Base-by-base conservation (phyloP, 2,113 vertebrate species). In the Dolichallabes microphthalmus region DNA sequence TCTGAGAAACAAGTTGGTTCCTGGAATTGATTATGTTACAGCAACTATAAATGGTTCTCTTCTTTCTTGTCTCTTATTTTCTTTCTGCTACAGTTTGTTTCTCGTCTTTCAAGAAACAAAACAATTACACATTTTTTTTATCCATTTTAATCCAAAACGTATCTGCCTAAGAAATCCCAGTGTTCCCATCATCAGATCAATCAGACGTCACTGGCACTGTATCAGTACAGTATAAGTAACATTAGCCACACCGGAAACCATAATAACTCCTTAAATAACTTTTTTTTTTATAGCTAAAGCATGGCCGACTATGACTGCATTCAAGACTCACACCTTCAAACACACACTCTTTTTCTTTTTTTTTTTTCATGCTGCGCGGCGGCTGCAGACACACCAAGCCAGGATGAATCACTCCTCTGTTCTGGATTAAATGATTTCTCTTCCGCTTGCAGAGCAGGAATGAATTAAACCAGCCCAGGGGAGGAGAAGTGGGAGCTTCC, bases 371-470 rank as follows among this genome's bases (percentile, higher is more conserved):
- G 82, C 77, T 80, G 39, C 14, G 25, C 25, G 53, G 77, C 78
- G 63, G 71, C 52, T 77, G 57, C 77, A 71, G 53, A 81, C 15
- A 84, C 39, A 22, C 35, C 30, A 60, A 52, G 32, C 74, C 20
- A 20, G 32, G 73, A 80, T 91, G 90, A 93, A 90, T 90, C 77
- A 58, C 35, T 89, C 61, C 82, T 19, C 84, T 91, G 90, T 92
- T 90, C 84, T 76, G 68, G 35, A 74, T 86, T 80, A 80, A 90
- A 85, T 83, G 79, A 86, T 85, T 87, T 82, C 60, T 86, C 83
- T 86, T 88, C 86, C 83, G 82, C 63, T 88, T 58, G 57, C 66
- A 68, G 68, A 83, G 83, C 78, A 61, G 63, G 86, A 83, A 82
- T 89, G 89, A 91, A 86, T 89, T 30, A 85, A 89, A 86, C n/a